These are phyloP conservation scores for Melanotaenia trifasciata DNA, from an alignment of 2,797 vertebrate species.

Conservation along the genomic window DNA sequence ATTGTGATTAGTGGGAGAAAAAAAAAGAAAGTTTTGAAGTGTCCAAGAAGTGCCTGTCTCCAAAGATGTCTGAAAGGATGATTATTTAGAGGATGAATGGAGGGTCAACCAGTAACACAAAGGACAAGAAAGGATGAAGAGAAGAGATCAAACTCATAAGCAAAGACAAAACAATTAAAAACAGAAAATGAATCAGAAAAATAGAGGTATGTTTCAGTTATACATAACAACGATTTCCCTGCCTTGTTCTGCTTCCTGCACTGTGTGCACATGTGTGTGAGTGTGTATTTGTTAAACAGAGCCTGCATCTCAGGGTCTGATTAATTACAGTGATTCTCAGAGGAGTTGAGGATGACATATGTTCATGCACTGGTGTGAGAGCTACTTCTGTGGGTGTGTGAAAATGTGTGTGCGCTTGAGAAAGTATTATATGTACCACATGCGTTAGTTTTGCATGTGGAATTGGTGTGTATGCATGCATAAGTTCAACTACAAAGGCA, in stretches of 20 bases:
- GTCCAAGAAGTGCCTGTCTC: constrained; percentile 87
- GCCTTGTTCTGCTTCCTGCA: neutral
- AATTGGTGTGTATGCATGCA: constrained; percentile 23
- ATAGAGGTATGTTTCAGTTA: constrained; percentile 7
- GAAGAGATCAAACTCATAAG: constrained; percentile 15
- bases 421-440: constrained; percentile 11
- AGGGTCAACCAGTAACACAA: constrained; percentile 48
- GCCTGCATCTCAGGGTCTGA: constrained; percentile 73
- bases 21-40: constrained; percentile 73
- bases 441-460: constrained; percentile 19
- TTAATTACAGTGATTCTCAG: constrained; percentile 76
- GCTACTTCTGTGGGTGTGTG: constrained; percentile 38
- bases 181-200: neutral
- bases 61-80: constrained; percentile 83
- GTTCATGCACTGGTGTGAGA: constrained; percentile 73
- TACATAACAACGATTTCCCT: constrained; percentile 41
- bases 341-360: constrained; percentile 78
- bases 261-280: constrained; percentile 19
- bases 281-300: constrained; percentile 57
- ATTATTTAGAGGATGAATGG: constrained; percentile 80
- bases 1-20: constrained; percentile 87
- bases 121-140: constrained; percentile 20
- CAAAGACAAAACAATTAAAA: constrained; percentile 22
- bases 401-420: constrained; percentile 35
- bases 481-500: constrained; percentile 23